Evolutionary conservation across 2,113 vertebrate species (phyloP).

Genomic region (Chiloscyllium plagiosum): DNA sequence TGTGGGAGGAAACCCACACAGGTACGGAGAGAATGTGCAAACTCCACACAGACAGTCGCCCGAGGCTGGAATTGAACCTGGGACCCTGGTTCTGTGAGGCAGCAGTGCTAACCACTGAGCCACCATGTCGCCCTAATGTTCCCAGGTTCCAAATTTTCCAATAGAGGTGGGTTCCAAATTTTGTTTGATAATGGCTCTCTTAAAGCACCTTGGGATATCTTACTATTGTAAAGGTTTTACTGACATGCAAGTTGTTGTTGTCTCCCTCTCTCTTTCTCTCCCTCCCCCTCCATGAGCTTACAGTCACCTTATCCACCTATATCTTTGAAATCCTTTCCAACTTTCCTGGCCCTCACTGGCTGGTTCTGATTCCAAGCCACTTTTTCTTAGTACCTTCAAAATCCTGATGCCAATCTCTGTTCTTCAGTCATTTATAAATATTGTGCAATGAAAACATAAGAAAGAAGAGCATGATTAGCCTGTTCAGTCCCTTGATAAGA

Average conservation of each 20-base stretch:
- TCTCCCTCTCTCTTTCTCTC: not conserved
- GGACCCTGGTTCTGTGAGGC: too few species aligned
- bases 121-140: too few species aligned
- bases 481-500: not conserved
- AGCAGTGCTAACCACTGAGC: too few species aligned
- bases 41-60: too few species aligned
- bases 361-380: not conserved
- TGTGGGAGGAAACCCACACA: too few species aligned
- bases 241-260: not conserved
- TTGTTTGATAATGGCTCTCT: not conserved
- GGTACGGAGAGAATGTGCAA: too few species aligned
- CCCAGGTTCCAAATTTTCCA: too few species aligned
- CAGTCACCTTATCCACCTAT: not conserved
- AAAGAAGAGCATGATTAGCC: not conserved
- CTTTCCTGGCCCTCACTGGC: not conserved
- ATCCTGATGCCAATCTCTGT: not conserved
- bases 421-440: not conserved
- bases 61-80: too few species aligned
- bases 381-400: not conserved
- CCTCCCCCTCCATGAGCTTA: not conserved
- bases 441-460: not conserved
- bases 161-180: not conserved
- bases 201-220: not conserved
- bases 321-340: not conserved
- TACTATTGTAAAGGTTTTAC: not conserved